Base-by-base conservation (phyloP, 2,888 invertebrate species). In the Hydropsyche betteni region DNA sequence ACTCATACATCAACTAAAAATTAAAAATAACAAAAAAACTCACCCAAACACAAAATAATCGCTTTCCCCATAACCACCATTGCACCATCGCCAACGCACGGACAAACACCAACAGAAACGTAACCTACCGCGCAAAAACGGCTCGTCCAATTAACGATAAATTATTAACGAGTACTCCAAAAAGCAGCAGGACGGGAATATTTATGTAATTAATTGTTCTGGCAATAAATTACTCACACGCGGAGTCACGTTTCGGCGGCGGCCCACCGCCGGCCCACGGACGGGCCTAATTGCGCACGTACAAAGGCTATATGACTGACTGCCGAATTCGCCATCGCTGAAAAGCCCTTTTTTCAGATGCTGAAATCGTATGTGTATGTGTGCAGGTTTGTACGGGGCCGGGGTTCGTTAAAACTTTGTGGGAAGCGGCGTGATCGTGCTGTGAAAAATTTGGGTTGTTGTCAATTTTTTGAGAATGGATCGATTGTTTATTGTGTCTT, bases 191-290 rank as follows among this genome's bases (percentile, higher is more conserved):
- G 70, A 34, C 55, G 68, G 64, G 76, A 74, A 76, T 76, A 76
- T 76, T 76, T 74, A 71, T 55, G 76, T 76, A 76, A 76, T 76
- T 76, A 76, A 76, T 76, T 76, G 76, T 76, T 76, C 53, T 52
- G 71, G 74, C 69, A 74, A 76, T 76, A 76, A 74, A 76, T 76
- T 71, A 74, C 76, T 74, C 74, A 71, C 55, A 71, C 72, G 36
- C 36, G 8, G 52, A 72, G 58, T 55, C 58, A 68, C 50, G 58
- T 34, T 50, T 36, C 74, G 12, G 69, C 69, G 74, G 76, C 38
- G 58, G 61, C 16, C 33, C 52, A 38, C 53, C 10, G 14, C 14
- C 12, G 38, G 68, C 50, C 52, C 52, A 52, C 52, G 68, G 24
- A 24, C 24, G 7, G 52, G 58, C 72, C 72, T 72, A 72, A 72